These are phyloP conservation scores for Coptodon rendalli DNA, from an alignment of 2,113 vertebrate genomes.

Conservation along the genomic window DNA sequence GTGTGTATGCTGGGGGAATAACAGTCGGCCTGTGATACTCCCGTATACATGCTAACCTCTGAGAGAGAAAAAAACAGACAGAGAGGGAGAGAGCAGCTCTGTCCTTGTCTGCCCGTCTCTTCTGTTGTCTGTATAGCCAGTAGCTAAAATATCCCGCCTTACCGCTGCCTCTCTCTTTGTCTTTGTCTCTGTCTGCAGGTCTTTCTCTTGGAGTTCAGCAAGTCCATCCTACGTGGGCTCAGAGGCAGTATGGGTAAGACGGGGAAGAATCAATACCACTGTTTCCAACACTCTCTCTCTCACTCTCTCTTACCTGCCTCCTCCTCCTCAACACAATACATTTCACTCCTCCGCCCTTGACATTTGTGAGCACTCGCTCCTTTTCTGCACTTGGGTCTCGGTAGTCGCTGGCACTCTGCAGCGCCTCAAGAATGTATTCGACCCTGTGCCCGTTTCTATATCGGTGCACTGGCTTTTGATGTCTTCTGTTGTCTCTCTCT, in stretches of 20 bases:
- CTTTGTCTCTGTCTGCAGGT: constrained; percentile 68
- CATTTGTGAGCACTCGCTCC: constrained; percentile 15
- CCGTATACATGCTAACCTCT: not conserved
- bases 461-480: not conserved
- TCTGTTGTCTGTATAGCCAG: not conserved
- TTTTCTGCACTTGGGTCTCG: not conserved
- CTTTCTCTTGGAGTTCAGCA: constrained; percentile 88
- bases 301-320: constrained; percentile 21
- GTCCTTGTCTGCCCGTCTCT: not conserved
- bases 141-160: constrained; percentile 3
- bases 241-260: constrained; percentile 93
- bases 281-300: constrained; percentile 12
- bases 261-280: constrained; percentile 30
- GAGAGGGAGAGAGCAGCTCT: not conserved
- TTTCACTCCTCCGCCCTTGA: constrained; percentile 26
- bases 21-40: not conserved
- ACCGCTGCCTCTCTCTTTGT: not conserved
- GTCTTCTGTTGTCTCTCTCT: not conserved
- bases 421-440: not conserved
- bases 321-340: not conserved
- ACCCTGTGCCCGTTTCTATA: not conserved
- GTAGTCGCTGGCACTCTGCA: not conserved
- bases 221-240: constrained; percentile 87
- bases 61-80: not conserved
- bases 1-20: not conserved